Percentiles rank a stretch among this genome's conserved stretches.
phyloP scores from a whole-genome alignment of 2,113 vertebrate genomes.

The Alethe castanea region DNA sequence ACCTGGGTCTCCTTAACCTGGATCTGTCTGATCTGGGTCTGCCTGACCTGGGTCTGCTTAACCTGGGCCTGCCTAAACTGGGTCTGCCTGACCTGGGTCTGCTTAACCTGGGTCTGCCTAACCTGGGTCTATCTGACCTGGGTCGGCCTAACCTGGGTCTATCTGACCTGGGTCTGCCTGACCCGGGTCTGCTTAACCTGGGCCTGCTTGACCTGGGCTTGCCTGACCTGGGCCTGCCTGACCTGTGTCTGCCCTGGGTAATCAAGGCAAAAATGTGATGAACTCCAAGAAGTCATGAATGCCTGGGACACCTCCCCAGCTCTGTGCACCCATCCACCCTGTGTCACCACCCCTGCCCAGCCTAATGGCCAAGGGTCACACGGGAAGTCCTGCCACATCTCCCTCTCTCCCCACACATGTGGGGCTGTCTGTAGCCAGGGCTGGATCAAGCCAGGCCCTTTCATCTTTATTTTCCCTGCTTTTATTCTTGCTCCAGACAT shows the following conservation, averaged over 20 bases:
- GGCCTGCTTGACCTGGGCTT: background rate
- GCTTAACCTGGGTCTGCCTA: no score
- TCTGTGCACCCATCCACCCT: background rate
- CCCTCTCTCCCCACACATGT: background rate
- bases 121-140: no score
- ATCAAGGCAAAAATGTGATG: background rate
- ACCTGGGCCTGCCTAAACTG: no score
- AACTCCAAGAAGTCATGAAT: background rate
- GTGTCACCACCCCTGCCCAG: background rate
- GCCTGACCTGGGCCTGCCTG: no score
- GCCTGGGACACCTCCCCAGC: background rate
- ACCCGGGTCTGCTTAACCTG: no score
- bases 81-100: no score
- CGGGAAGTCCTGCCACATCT: accelerated
- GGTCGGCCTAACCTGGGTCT: no score
- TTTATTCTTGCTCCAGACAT: background rate
- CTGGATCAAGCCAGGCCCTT: background rate
- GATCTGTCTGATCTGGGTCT: no score
- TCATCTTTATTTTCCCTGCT: background rate
- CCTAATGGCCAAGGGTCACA: background rate
- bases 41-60: no score
- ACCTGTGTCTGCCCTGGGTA: background rate
- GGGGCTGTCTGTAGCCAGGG: background rate
- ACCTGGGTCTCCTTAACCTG: no score
- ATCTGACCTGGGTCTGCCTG: no score